These are phyloP conservation scores for Microchrysa polita DNA, from an alignment of 2,888 invertebrate species.

Conservation along the genomic window DNA sequence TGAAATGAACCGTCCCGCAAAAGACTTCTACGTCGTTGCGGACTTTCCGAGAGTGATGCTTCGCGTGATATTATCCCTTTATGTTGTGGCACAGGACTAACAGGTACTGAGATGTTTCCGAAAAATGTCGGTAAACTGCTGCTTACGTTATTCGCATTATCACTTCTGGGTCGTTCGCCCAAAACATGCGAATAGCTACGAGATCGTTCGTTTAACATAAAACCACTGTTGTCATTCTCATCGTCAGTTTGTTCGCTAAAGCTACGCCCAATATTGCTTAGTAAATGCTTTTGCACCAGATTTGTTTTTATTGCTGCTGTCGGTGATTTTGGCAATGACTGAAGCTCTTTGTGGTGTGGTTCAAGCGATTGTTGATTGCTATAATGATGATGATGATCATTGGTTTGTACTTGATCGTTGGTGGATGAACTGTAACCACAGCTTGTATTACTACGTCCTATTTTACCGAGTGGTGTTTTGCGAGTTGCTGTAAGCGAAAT, in stretches of 20 bases:
- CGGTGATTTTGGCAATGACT: conserved; percentile 7
- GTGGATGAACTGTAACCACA: conserved; percentile 14
- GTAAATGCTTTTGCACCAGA: conserved; percentile 11
- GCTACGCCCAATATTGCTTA: conserved; percentile 52
- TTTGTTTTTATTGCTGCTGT: neutral
- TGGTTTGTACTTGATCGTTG: conserved; percentile 9
- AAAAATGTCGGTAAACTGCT: conserved; percentile 48
- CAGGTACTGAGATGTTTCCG: conserved; percentile 45
- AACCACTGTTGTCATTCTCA: conserved; percentile 39
- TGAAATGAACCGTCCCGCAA: conserved; percentile 62
- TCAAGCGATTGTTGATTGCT: too few relatives aligned
- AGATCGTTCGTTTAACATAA: conserved; percentile 47
- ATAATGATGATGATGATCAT: neutral
- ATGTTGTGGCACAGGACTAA: conserved; percentile 41
- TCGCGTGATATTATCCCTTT: conserved; percentile 38
- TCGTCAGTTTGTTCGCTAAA: conserved; percentile 52
- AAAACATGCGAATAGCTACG: conserved; percentile 48
- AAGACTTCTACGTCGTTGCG: conserved; percentile 52
- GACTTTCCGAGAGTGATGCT: conserved; percentile 47
- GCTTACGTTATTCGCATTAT: conserved; percentile 42
- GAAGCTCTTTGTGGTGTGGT: neutral
- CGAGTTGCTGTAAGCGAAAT: conserved; percentile 18
- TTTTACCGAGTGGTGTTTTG: conserved; percentile 37
- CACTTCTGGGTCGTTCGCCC: conserved; percentile 3
- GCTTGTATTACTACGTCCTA: conserved; percentile 46